Evolutionary conservation across 2,797 vertebrate species (phyloP).

Genomic region (Hoplostethus atlanticus): DNA sequence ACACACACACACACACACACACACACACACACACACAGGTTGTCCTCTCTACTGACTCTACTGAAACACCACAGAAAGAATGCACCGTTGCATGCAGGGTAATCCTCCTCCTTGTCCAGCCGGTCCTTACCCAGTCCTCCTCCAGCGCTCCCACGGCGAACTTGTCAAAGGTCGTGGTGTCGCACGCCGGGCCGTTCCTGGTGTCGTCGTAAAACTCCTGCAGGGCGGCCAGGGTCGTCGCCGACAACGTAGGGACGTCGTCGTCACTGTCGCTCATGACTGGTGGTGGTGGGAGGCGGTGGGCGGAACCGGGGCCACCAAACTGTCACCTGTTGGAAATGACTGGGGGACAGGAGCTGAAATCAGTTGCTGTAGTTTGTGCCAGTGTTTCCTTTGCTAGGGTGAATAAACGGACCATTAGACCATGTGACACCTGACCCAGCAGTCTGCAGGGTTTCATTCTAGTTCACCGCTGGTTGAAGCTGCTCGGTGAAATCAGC

Average conservation of each 20-base stretch:
- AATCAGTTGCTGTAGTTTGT: no score
- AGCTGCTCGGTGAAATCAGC: no score
- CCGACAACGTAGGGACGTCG: constrained; percentile 88
- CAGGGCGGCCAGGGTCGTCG: constrained; percentile 89
- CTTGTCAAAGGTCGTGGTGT: constrained; percentile 29
- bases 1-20: background rate
- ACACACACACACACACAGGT: constrained; percentile 4
- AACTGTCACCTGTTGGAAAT: background rate
- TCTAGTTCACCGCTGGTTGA: no score
- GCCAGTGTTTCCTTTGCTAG: no score
- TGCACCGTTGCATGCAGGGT: no score
- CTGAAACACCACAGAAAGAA: no score
- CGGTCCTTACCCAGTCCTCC: constrained; percentile 92
- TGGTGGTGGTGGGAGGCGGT: background rate
- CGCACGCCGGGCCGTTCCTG: constrained; percentile 46
- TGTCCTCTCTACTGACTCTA: no score
- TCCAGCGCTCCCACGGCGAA: constrained; percentile 88
- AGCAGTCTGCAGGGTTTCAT: no score
- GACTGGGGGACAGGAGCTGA: no score
- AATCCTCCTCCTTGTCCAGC: no score
- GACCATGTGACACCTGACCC: no score
- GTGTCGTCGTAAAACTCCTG: constrained; percentile 92
- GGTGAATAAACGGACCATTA: no score
- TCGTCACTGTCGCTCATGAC: constrained; percentile 88
- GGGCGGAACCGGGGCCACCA: background rate